These are phyloP conservation scores for Anniella stebbinsi DNA, from an alignment of 2,797 vertebrate genomes.

Conservation along the genomic window DNA sequence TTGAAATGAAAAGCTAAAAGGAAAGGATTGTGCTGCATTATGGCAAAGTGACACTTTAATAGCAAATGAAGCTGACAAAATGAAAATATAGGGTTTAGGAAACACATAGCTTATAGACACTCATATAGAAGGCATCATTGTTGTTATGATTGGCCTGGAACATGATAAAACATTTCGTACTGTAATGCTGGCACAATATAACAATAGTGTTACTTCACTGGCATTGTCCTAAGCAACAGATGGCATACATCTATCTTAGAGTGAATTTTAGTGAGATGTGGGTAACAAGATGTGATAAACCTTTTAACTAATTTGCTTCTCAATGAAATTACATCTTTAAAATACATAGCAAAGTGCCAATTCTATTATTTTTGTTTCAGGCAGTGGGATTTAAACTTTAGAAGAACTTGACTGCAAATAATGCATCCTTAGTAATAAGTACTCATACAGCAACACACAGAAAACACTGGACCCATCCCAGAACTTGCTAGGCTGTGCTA, in stretches of 20 bases:
- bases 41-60: background rate
- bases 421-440: background rate
- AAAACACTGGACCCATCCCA: background rate
- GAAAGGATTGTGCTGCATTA: background rate
- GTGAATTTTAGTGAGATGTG: background rate
- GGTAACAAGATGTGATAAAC: background rate
- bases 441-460: background rate
- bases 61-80: background rate
- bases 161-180: slow-evolving; percentile 43
- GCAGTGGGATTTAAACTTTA: background rate
- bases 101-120: slow-evolving; percentile 35
- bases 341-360: background rate
- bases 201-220: background rate
- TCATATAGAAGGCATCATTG: slow-evolving; percentile 52
- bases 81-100: slow-evolving; percentile 39
- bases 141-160: slow-evolving; percentile 13
- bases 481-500: background rate
- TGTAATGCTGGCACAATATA: slow-evolving; percentile 9
- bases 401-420: background rate
- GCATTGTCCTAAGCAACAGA: background rate
- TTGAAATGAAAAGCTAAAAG: background rate
- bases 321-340: background rate
- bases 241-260: background rate
- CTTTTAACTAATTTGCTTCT: slow-evolving; percentile 1
- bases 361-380: slow-evolving; percentile 7